Percentiles rank a stretch among this genome's conserved stretches.
phyloP scores from a whole-genome alignment of 2,888 invertebrate genomes.

The Noctua janthe region DNA sequence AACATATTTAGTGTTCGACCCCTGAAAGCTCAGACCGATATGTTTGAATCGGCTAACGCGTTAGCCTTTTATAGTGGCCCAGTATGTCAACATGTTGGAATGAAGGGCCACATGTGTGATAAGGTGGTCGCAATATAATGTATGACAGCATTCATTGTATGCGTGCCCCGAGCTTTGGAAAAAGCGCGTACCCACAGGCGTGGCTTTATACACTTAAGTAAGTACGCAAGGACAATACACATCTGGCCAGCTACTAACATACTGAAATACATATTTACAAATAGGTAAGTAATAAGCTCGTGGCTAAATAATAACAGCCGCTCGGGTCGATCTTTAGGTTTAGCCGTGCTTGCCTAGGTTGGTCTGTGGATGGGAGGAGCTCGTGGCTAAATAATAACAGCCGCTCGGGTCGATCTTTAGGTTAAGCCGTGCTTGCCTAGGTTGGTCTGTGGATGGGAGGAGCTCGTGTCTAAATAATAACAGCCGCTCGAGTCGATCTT shows the following conservation, averaged over 20 bases:
- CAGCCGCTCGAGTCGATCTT: too few species aligned
- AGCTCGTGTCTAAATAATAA: too few species aligned
- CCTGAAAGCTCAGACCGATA: conserved; percentile 77
- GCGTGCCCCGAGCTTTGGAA: conserved; percentile 62
- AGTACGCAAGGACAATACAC: conserved; percentile 66
- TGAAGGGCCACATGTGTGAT: conserved; percentile 77
- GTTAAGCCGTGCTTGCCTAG: too few species aligned
- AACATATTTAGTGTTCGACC: conserved; percentile 80
- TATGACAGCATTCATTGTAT: conserved; percentile 73
- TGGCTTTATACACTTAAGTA: conserved; percentile 43
- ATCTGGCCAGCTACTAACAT: conserved; percentile 28
- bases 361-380: too few species aligned
- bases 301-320: too few species aligned
- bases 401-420: too few species aligned
- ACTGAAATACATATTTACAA: conserved; percentile 20
- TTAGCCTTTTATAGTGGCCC: conserved; percentile 82
- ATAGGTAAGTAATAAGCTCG: too few species aligned
- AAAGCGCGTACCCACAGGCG: conserved; percentile 61
- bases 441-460: too few species aligned
- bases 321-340: too few species aligned
- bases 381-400: too few species aligned
- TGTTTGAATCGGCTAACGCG: conserved; percentile 70
- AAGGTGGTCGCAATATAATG: conserved; percentile 72
- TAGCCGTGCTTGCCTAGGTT: too few species aligned
- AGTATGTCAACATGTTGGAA: conserved; percentile 72